Evolutionary conservation across 1,140 invertebrate genomes (phyloP).

Genomic region (Andrena cerasifolii): DNA sequence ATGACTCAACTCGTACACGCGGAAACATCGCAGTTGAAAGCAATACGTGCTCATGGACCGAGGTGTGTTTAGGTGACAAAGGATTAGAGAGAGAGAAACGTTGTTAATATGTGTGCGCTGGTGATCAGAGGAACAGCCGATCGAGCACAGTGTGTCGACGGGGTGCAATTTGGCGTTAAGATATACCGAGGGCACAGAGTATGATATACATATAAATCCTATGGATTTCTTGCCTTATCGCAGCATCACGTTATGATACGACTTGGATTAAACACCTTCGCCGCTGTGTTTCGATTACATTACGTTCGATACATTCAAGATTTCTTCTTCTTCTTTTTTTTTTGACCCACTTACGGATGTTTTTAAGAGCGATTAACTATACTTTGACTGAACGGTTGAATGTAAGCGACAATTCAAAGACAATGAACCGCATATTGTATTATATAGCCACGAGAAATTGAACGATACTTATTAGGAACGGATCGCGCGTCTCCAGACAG

Average conservation of each 20-base stretch:
- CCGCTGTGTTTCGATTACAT: conserved; percentile 9
- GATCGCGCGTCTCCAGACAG: not conserved
- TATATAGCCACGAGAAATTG: not conserved
- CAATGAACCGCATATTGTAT: conserved; percentile 14
- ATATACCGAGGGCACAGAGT: conserved; percentile 31
- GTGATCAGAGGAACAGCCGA: conserved; percentile 27
- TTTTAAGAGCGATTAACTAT: conserved; percentile 9
- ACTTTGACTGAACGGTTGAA: conserved; percentile 35
- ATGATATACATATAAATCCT: conserved; percentile 54
- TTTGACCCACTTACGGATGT: conserved; percentile 10
- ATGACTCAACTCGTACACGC: conserved; percentile 52
- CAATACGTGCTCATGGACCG: conserved; percentile 59
- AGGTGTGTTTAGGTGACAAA: conserved; percentile 50
- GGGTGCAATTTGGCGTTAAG: conserved; percentile 32
- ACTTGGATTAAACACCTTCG: conserved; percentile 9
- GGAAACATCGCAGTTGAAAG: conserved; percentile 58
- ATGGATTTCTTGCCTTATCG: conserved; percentile 62
- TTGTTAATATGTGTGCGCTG: conserved; percentile 29
- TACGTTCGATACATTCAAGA: not conserved
- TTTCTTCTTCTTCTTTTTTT: no score
- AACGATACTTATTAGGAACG: not conserved
- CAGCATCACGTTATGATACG: conserved; percentile 34
- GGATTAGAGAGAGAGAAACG: no score
- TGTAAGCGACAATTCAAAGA: not conserved
- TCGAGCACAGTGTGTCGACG: conserved; percentile 39